Conservation (phyloP, 2,888 invertebrate species). For the Plebejus argus region DNA sequence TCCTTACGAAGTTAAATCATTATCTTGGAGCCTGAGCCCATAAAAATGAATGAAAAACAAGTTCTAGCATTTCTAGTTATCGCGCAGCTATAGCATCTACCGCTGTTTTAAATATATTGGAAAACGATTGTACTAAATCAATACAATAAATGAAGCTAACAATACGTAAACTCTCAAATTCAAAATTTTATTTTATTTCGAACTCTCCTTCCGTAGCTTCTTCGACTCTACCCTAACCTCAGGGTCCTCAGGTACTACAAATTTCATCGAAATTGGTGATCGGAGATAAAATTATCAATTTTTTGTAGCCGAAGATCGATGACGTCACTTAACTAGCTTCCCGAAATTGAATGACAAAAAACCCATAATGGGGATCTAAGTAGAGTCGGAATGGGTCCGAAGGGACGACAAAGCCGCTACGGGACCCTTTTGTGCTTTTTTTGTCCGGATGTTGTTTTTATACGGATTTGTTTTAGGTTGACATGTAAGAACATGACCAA, state of each 20-base stretch:
- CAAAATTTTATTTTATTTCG: background rate
- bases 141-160: background rate
- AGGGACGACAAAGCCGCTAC: conserved; percentile 7
- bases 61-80: conserved; percentile 13
- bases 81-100: background rate
- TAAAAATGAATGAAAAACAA: conserved; percentile 19
- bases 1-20: conserved; percentile 4
- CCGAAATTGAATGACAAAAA: conserved; percentile 28
- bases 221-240: background rate
- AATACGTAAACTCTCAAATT: background rate
- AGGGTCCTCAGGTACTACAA: background rate
- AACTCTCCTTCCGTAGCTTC: background rate
- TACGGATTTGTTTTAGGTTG: conserved; percentile 5
- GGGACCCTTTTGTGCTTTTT: conserved; percentile 15
- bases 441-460: conserved; percentile 21
- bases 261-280: conserved; percentile 22
- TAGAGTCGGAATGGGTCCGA: conserved; percentile 20
- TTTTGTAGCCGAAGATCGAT: background rate
- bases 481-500: conserved; percentile 7
- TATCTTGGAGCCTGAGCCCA: background rate
- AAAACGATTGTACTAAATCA: background rate
- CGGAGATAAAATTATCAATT: conserved; percentile 1
- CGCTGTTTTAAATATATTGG: background rate
- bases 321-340: conserved; percentile 22
- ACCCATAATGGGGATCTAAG: conserved; percentile 16